These are phyloP conservation scores for Thaumatotibia leucotreta DNA, from an alignment of 1,140 invertebrate species.

Conservation along the genomic window DNA sequence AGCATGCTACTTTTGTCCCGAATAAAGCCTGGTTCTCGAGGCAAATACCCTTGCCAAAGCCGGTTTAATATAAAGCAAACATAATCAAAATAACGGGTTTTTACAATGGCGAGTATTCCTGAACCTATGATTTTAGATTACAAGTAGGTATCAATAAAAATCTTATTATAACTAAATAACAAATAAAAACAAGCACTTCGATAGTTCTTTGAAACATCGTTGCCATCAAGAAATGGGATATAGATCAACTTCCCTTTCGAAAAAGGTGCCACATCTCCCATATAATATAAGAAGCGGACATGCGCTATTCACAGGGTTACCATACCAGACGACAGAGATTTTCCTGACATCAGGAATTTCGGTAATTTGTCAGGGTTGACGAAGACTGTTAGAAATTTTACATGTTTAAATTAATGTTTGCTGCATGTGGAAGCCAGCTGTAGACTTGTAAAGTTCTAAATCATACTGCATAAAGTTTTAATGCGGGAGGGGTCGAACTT, in stretches of 20 bases:
- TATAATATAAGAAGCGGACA: neutral
- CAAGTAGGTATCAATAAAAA: too few relatives aligned
- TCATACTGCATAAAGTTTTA: too few relatives aligned
- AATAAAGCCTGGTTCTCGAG: neutral
- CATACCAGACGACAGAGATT: neutral
- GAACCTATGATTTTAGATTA: too few relatives aligned
- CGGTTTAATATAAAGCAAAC: neutral
- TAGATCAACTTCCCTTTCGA: neutral
- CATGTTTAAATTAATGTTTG: too few relatives aligned
- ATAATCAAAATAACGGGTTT: neutral
- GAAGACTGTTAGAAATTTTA: too few relatives aligned
- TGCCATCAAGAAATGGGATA: neutral
- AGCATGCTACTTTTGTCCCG: neutral
- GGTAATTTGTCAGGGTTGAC: neutral
- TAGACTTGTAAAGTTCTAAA: too few relatives aligned
- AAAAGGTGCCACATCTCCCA: neutral
- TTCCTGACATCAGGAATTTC: neutral
- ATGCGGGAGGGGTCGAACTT: too few relatives aligned
- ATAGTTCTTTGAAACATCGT: neutral
- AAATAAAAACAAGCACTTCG: too few relatives aligned
- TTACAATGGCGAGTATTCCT: neutral
- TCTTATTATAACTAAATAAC: too few relatives aligned
- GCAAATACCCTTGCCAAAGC: neutral
- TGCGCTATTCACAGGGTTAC: neutral
- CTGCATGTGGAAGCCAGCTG: too few relatives aligned